Conservation (phyloP, 2,113 vertebrate species). For the Fukomys damarensis region DNA sequence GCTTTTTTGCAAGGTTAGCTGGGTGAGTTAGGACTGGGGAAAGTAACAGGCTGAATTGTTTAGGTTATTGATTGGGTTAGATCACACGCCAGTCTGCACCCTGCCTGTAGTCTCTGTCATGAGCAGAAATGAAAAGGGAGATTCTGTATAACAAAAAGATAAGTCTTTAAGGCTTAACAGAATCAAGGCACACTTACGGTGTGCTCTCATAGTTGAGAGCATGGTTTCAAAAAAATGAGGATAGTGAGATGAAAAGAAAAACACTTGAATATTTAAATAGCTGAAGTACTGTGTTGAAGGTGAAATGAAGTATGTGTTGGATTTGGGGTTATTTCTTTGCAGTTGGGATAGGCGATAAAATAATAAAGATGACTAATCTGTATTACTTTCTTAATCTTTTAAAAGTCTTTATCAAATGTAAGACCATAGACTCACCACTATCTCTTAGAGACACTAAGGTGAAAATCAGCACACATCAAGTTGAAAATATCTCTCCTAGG, state of each 20-base stretch:
- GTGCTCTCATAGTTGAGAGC: neutral
- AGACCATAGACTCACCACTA: conserved; percentile 33
- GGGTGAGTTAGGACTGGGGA: neutral
- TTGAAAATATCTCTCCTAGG: conserved; percentile 54
- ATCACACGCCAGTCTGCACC: neutral
- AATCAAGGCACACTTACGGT: neutral
- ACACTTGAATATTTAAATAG: neutral
- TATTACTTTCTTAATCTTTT: conserved; percentile 29
- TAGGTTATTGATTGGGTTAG: neutral
- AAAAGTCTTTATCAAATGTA: conserved; percentile 4
- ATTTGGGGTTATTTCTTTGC: neutral
- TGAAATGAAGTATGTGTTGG: neutral
- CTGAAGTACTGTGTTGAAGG: neutral
- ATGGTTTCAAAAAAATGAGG: conserved; percentile 24
- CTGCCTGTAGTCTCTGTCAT: neutral
- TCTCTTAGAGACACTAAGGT: conserved; percentile 45
- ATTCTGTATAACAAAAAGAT: conserved; percentile 7
- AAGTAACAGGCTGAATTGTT: neutral
- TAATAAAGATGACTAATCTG: neutral
- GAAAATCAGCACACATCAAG: conserved; percentile 61
- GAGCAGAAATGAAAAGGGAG: neutral
- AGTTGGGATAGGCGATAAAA: neutral
- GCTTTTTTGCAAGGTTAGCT: neutral
- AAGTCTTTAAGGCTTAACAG: neutral
- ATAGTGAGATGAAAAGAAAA: neutral